Conservation (phyloP, 2,113 vertebrate species). For the Paedocypris sp. region DNA sequence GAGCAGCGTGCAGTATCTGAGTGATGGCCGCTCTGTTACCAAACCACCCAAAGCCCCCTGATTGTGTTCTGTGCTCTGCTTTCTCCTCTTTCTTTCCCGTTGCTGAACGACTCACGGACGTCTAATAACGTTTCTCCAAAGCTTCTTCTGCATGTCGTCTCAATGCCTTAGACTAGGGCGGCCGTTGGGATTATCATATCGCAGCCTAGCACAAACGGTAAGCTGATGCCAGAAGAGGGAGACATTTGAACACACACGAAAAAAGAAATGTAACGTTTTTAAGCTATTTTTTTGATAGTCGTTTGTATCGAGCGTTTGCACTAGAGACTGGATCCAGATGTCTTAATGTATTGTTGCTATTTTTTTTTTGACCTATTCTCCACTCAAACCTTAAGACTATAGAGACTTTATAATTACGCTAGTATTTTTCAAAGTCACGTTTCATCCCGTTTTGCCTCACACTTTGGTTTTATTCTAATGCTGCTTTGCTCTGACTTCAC, state of each 20-base stretch:
- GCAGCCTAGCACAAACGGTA: conserved; percentile 4
- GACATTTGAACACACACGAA: no score
- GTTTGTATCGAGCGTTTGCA: conserved; percentile 13
- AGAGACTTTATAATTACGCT: no score
- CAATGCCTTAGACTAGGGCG: conserved; percentile 2
- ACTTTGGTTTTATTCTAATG: conserved; percentile 12
- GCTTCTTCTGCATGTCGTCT: conserved; percentile 22
- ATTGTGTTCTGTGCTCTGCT: conserved; percentile 1
- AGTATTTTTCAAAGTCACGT: no score
- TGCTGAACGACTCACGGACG: conserved; percentile 11
- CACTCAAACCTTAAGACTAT: no score
- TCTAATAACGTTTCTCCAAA: conserved; percentile 14
- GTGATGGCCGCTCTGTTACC: conserved; percentile 17
- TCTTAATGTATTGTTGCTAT: background rate
- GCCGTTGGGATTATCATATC: conserved; percentile 2
- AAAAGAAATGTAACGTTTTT: background rate
- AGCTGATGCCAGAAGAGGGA: background rate
- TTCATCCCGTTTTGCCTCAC: background rate
- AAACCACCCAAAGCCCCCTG: conserved; percentile 3
- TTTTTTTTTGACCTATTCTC: background rate
- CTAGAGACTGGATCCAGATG: conserved; percentile 1
- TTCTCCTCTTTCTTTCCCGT: conserved; percentile 5
- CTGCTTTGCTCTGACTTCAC: conserved; percentile 24
- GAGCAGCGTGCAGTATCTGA: background rate
- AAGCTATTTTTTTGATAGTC: background rate